Conservation (phyloP, 2,888 invertebrate genomes). For the Drosophila trichaetosa region DNA sequence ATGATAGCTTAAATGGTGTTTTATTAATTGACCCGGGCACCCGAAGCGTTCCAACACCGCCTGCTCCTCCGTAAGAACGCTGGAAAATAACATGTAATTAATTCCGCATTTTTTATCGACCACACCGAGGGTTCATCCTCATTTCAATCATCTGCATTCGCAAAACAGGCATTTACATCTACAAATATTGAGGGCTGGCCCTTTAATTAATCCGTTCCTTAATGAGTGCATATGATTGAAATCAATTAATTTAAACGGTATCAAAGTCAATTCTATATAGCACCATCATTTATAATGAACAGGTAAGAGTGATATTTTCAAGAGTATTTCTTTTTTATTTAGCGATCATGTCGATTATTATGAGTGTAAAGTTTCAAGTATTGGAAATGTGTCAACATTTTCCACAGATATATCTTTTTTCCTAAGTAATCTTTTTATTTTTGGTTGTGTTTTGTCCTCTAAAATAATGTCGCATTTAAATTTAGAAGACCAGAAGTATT, state of each 20-base stretch:
- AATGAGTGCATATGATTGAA: neutral
- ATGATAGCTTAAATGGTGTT: constrained; percentile 77
- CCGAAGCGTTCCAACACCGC: neutral
- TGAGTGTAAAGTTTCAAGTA: too few relatives aligned
- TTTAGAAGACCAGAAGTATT: neutral
- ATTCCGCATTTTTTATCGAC: constrained; percentile 64
- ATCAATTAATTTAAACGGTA: constrained; percentile 2
- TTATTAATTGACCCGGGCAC: constrained; percentile 69
- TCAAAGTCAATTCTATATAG: neutral
- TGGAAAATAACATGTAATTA: constrained; percentile 68
- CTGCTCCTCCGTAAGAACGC: constrained; percentile 18
- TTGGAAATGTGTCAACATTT: too few relatives aligned
- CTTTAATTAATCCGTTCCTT: constrained; percentile 11
- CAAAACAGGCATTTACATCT: constrained; percentile 15
- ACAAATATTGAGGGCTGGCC: constrained; percentile 1
- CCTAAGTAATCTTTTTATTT: accelerated
- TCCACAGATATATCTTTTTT: neutral
- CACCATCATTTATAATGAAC: neutral
- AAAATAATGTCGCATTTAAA: neutral
- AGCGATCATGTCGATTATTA: too few relatives aligned
- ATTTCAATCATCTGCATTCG: constrained; percentile 33
- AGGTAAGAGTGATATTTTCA: neutral
- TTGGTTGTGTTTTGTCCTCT: neutral
- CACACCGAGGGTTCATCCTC: neutral
- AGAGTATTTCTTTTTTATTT: too few relatives aligned